Conservation (phyloP, 2,888 invertebrate genomes). For the Fissipunctia ypsillon region DNA sequence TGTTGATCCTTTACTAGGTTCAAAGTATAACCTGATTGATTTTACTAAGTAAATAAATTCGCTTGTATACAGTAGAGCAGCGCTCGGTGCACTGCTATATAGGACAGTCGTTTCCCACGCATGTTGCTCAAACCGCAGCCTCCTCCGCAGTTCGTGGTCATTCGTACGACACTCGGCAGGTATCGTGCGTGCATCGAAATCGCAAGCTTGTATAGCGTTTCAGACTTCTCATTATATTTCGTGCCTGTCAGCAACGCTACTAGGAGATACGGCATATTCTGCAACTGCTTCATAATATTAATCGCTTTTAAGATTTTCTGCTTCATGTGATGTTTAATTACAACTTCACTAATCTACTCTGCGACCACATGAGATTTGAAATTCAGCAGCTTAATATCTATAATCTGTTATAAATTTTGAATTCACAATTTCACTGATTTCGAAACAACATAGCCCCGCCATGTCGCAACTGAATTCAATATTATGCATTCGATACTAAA, state of each 20-base stretch:
- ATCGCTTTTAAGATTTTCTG: constrained; percentile 17
- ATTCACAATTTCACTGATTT: background rate
- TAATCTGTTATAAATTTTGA: background rate
- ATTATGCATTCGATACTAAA: constrained; percentile 39
- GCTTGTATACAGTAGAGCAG: constrained; percentile 61
- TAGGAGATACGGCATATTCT: constrained; percentile 32
- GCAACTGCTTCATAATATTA: constrained; percentile 16
- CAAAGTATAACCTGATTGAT: constrained; percentile 10
- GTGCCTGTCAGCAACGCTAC: constrained; percentile 25
- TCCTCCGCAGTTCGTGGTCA: constrained; percentile 75
- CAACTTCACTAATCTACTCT: constrained; percentile 11
- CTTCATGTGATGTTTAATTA: constrained; percentile 12
- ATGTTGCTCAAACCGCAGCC: constrained; percentile 78
- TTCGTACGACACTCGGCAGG: constrained; percentile 65
- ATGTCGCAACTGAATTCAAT: constrained; percentile 31
- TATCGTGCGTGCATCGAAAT: constrained; percentile 51
- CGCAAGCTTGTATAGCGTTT: constrained; percentile 40
- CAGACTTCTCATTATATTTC: constrained; percentile 43
- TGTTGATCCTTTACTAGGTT: background rate
- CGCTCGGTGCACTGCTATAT: constrained; percentile 70
- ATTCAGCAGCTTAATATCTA: background rate
- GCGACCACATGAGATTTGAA: background rate
- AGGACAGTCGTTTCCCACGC: constrained; percentile 82
- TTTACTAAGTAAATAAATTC: constrained; percentile 54
- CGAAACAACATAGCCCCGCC: background rate